These are phyloP conservation scores for Cetoscarus ocellatus DNA, from an alignment of 2,797 vertebrate species.

Conservation along the genomic window DNA sequence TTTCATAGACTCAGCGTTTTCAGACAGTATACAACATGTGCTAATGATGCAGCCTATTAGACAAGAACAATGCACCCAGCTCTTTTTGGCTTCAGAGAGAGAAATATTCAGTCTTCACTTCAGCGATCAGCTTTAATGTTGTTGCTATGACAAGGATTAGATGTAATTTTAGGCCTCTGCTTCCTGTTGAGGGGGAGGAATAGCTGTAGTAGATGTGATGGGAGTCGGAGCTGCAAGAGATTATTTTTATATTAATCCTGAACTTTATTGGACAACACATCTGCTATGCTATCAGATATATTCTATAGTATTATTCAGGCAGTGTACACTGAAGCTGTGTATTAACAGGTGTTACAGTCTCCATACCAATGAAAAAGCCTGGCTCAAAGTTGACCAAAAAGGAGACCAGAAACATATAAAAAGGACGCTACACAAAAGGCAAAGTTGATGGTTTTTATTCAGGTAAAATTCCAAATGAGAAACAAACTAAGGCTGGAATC, in stretches of 20 bases:
- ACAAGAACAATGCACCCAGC: conserved; percentile 18
- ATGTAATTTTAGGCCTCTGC: conserved; percentile 51
- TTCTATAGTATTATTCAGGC: conserved; percentile 34
- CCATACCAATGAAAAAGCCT: too few relatives aligned
- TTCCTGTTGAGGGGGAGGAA: conserved; percentile 67
- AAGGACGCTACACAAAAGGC: too few relatives aligned
- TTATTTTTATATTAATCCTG: conserved; percentile 82
- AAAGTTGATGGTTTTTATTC: too few relatives aligned
- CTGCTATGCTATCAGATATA: conserved; percentile 45
- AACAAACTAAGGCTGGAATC: too few relatives aligned
- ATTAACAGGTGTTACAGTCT: too few relatives aligned
- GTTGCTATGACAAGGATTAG: conserved; percentile 75
- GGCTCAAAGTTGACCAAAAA: too few relatives aligned
- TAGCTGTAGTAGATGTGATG: conserved; percentile 54
- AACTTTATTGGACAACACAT: conserved; percentile 73
- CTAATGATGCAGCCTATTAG: conserved; percentile 11
- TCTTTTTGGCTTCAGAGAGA: conserved; percentile 52
- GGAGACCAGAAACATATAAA: too few relatives aligned
- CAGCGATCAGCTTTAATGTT: conserved; percentile 51
- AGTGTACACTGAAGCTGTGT: not conserved
- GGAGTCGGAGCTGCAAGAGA: conserved; percentile 59
- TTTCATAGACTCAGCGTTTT: not conserved
- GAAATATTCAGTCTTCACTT: conserved; percentile 41
- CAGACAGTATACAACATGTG: not conserved
- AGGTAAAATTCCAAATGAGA: too few relatives aligned